A percentile compares a stretch with the other conserved stretches of the same genome.
Evolutionary conservation across 2,888 invertebrate species (phyloP).

Genomic region (Coremacera marginata): DNA sequence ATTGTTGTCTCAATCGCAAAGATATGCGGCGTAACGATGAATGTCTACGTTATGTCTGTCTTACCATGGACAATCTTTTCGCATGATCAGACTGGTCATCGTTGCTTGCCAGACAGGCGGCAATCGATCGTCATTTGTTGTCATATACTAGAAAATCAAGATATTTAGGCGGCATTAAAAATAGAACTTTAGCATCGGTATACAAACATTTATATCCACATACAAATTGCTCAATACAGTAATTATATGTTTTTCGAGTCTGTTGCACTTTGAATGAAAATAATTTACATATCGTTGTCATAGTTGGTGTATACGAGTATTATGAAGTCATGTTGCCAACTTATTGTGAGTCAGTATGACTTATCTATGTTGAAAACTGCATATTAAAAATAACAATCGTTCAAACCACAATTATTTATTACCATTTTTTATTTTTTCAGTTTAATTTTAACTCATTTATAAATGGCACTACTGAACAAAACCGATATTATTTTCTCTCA

Average conservation of each 20-base stretch:
- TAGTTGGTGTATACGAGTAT: no score
- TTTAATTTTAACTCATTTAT: no score
- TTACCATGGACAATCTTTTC: neutral
- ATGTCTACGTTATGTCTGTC: neutral
- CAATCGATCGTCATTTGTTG: neutral
- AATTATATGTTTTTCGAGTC: neutral
- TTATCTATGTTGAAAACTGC: no score
- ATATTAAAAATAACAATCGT: no score
- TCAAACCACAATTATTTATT: no score
- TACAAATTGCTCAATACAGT: neutral
- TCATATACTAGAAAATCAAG: neutral
- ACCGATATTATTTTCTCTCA: no score
- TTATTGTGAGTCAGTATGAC: no score
- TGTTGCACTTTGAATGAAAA: no score
- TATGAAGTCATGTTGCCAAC: no score
- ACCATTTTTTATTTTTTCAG: no score
- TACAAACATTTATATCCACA: neutral
- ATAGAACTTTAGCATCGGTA: neutral
- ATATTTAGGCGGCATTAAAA: neutral
- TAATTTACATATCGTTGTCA: no score
- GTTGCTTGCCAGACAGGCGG: neutral
- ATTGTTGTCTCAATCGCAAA: neutral
- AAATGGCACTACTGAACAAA: no score
- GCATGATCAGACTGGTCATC: neutral
- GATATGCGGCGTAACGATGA: neutral